phyloP scores from a whole-genome alignment of 2,797 vertebrate species.

The Xiphorhynchus erythropygius region DNA sequence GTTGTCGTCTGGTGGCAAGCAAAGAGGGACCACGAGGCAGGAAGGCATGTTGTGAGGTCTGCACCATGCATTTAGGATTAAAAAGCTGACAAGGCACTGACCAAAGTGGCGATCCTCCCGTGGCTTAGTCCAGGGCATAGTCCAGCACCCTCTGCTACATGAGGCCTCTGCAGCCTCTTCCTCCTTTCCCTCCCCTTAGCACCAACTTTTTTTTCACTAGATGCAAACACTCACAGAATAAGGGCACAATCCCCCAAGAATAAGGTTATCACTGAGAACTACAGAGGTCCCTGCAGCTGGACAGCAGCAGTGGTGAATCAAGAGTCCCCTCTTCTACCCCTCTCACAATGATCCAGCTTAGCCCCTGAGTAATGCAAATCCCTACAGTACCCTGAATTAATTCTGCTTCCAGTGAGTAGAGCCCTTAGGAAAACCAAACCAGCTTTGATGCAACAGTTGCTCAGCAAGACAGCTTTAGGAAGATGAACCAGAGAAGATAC shows the following conservation, averaged over 20 bases:
- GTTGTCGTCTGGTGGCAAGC: neutral
- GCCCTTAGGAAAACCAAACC: neutral
- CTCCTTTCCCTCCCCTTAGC: neutral
- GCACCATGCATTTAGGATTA: neutral
- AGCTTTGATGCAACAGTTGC: neutral
- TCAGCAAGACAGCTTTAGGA: neutral
- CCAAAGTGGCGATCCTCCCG: neutral
- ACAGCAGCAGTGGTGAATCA: neutral
- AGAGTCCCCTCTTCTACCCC: neutral
- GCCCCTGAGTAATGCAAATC: neutral
- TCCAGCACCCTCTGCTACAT: neutral
- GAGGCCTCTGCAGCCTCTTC: neutral
- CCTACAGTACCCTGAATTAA: neutral
- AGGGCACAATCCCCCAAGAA: neutral
- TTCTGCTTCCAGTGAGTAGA: neutral
- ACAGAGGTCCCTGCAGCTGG: neutral
- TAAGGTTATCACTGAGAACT: neutral
- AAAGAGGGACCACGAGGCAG: neutral
- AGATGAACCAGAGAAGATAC: neutral
- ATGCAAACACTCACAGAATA: neutral
- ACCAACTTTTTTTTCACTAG: neutral
- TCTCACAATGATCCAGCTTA: neutral
- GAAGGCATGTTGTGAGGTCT: neutral
- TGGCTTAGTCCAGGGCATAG: neutral
- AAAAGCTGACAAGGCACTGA: neutral